A percentile compares a stretch with the other conserved stretches of the same genome.
Conservation (phyloP, 1,140 invertebrate species). For the Brachionus paranguensis region DNA sequence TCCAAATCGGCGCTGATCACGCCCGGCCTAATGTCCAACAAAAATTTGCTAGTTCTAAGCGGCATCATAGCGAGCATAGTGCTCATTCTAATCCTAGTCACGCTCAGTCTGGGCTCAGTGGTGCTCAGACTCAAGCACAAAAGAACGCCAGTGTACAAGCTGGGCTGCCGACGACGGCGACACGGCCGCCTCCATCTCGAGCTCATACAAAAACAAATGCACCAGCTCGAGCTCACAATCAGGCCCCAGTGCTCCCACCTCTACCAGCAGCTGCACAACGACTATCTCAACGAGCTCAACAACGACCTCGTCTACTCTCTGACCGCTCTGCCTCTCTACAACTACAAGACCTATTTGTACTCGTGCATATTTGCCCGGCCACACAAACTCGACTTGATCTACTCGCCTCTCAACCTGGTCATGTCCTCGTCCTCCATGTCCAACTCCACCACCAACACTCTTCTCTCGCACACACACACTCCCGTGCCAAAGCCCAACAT, state of each 20-base stretch:
- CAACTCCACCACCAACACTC: neutral
- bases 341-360: conserved; percentile 23
- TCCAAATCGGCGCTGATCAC: neutral
- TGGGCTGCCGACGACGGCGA: neutral
- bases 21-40: neutral
- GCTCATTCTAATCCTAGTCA: neutral
- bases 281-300: conserved; percentile 12
- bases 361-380: neutral
- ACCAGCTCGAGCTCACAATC: neutral
- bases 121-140: neutral
- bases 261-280: conserved; percentile 16
- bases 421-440: conserved; percentile 8
- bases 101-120: neutral
- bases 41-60: neutral
- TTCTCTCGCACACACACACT: neutral
- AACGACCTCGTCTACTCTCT: neutral
- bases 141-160: neutral
- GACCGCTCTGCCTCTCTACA: neutral
- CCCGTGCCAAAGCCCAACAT: neutral
- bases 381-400: neutral
- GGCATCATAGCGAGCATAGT: neutral
- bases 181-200: neutral
- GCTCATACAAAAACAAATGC: neutral
- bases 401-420: neutral
- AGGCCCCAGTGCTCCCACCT: neutral